Conservation (phyloP, 2,113 vertebrate species). For the Micromys minutus region DNA sequence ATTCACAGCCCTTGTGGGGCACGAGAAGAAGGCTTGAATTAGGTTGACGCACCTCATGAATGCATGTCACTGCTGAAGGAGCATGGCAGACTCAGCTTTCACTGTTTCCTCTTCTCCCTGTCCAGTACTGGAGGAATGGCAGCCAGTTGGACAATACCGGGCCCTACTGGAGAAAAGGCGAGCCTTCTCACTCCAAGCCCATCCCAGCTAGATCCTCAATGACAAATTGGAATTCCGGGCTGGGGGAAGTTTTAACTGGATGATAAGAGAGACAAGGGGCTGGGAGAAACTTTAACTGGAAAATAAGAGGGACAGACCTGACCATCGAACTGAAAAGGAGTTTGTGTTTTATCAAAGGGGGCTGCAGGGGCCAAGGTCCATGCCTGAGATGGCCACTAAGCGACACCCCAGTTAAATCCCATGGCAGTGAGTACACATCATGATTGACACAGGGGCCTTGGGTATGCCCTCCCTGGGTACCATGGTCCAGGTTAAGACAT, state of each 20-base stretch:
- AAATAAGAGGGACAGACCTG: background rate
- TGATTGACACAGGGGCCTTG: background rate
- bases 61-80: background rate
- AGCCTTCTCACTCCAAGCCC: background rate
- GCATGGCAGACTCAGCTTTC: too few relatives aligned
- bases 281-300: background rate
- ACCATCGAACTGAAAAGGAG: background rate
- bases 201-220: background rate
- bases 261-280: background rate
- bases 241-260: background rate
- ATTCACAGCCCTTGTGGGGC: background rate
- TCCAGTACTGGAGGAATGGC: background rate
- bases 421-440: too few relatives aligned
- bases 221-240: too few relatives aligned
- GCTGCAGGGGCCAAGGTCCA: background rate
- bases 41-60: background rate
- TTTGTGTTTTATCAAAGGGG: background rate
- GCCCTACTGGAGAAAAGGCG: background rate
- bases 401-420: too few relatives aligned
- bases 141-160: background rate
- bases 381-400: background rate
- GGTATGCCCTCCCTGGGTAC: rapidly evolving
- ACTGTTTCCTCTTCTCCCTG: background rate
- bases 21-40: background rate
- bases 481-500: background rate